phyloP scores from a whole-genome alignment of 2,888 invertebrate species.

The Aphelenchoides bicaudatus region DNA sequence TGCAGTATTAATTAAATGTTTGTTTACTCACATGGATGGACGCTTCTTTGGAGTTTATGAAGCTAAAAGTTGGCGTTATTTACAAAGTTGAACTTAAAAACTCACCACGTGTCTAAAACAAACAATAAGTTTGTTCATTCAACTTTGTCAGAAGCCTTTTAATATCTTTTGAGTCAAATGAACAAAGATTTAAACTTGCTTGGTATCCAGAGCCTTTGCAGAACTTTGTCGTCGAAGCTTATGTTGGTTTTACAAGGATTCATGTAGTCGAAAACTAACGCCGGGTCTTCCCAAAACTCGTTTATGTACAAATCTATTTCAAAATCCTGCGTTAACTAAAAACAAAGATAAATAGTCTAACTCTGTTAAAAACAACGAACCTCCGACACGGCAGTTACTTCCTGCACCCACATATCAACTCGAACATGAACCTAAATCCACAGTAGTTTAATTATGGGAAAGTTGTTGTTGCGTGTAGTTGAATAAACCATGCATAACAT shows the following conservation, averaged over 20 bases:
- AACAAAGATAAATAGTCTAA: too few species aligned
- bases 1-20: too few species aligned
- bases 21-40: constrained; percentile 58
- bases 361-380: constrained; percentile 23
- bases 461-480: neutral
- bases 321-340: constrained; percentile 60
- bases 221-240: constrained; percentile 59
- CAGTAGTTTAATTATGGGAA: too few species aligned
- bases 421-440: constrained; percentile 53
- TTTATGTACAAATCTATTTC: constrained; percentile 61
- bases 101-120: too few species aligned
- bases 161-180: constrained; percentile 3
- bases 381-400: constrained; percentile 56
- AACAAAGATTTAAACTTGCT: constrained; percentile 30
- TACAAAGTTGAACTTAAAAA: neutral
- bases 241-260: constrained; percentile 60
- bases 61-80: neutral
- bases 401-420: constrained; percentile 60
- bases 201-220: constrained; percentile 59
- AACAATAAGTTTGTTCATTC: too few species aligned
- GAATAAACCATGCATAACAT: constrained; percentile 34
- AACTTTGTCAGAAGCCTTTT: neutral
- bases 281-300: constrained; percentile 60
- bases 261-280: constrained; percentile 55
- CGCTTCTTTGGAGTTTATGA: constrained; percentile 54